phyloP scores from a whole-genome alignment of 2,797 vertebrate genomes.

The Characodon lateralis region DNA sequence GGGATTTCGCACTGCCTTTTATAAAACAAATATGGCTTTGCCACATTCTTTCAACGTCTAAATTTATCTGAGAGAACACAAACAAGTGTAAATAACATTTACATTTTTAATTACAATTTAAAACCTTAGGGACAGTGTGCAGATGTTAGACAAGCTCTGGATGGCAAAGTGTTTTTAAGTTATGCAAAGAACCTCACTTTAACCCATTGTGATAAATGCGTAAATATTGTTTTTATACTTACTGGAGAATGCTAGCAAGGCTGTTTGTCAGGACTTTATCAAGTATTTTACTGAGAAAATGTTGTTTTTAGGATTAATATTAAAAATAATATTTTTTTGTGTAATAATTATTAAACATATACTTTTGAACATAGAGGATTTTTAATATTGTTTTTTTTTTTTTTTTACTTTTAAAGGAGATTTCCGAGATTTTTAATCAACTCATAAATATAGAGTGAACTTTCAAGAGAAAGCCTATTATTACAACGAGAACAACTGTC shows the following conservation, averaged over 20 bases:
- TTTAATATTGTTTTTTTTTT: background rate
- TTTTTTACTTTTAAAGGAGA: background rate
- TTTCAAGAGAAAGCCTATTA: background rate
- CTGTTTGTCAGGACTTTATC: background rate
- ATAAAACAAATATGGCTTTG: background rate
- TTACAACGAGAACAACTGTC: background rate
- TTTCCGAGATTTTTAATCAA: background rate
- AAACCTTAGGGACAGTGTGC: background rate
- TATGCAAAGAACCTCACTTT: background rate
- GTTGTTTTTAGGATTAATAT: background rate
- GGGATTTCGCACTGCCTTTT: conserved; percentile 25
- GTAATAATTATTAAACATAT: background rate
- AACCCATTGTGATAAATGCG: too few species aligned
- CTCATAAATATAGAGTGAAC: background rate
- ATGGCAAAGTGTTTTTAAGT: background rate
- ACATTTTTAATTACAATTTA: background rate
- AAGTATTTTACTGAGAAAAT: background rate
- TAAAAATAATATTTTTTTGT: background rate
- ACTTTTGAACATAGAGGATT: background rate
- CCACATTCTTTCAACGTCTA: background rate
- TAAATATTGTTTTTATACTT: background rate
- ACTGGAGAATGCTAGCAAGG: background rate
- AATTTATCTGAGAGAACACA: background rate
- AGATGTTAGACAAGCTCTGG: background rate
- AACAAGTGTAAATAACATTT: background rate